Percentiles rank a stretch among this genome's conserved stretches.
Conservation (phyloP, 2,888 invertebrate genomes). For the Camptogramma bilineatum region DNA sequence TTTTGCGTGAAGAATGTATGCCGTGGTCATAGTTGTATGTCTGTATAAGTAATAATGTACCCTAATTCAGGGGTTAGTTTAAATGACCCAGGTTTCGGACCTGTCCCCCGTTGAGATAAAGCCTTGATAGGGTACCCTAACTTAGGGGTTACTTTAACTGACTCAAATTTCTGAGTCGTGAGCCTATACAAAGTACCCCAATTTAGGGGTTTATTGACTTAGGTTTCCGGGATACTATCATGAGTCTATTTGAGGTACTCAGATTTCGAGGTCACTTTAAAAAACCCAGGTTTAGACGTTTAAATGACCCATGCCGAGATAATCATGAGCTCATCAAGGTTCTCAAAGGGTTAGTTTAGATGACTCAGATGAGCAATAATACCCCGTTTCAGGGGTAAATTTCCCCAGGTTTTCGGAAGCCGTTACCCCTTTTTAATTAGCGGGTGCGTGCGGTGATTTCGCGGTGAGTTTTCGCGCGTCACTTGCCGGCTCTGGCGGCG, state of each 20-base stretch:
- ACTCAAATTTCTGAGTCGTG: too few species aligned
- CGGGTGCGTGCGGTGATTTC: conserved; percentile 39
- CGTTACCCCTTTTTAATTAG: conserved; percentile 20
- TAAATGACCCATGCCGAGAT: too few species aligned
- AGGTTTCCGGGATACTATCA: too few species aligned
- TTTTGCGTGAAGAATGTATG: too few species aligned
- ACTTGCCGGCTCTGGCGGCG: conserved; percentile 93
- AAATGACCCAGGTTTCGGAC: neutral
- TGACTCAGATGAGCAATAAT: neutral
- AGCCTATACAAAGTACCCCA: too few species aligned
- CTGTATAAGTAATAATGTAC: neutral
- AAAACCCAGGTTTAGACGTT: too few species aligned
- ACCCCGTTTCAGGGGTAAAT: neutral
- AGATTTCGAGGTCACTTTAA: neutral
- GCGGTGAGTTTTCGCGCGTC: conserved; percentile 86
- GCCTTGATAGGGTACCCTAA: too few species aligned
- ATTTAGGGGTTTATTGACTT: too few species aligned
- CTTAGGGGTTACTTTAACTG: too few species aligned
- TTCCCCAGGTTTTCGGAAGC: conserved; percentile 23
- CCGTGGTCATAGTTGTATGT: neutral
- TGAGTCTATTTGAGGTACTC: neutral
- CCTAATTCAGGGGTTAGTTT: neutral
- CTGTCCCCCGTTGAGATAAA: too few species aligned
- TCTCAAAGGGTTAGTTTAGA: neutral
- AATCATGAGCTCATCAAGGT: too few species aligned